Percentiles rank a stretch among this genome's conserved stretches.
These are phyloP conservation scores for Chirona hameri DNA, from an alignment of 2,888 invertebrate genomes.

Conservation along the genomic window DNA sequence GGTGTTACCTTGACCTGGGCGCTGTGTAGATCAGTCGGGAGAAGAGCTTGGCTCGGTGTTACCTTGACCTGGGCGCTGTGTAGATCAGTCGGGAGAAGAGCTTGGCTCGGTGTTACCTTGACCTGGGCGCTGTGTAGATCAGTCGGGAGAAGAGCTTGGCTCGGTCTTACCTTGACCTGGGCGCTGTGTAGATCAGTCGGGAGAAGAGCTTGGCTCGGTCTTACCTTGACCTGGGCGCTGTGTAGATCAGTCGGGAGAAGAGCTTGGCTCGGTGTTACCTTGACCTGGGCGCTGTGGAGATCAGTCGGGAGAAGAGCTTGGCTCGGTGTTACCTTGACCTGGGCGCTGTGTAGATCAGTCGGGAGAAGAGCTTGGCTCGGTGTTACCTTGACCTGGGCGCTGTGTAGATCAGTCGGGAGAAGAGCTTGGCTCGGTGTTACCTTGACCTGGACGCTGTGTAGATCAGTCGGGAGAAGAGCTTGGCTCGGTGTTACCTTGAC, in stretches of 20 bases:
- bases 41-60: constrained; percentile 2
- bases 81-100: constrained; percentile 96
- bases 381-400: constrained; percentile 65
- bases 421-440: constrained; percentile 32
- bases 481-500: constrained; percentile 43
- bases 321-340: constrained; percentile 51
- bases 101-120: constrained; percentile 35
- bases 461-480: no score
- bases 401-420: constrained; percentile 98
- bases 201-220: background rate
- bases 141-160: no score
- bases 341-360: constrained; percentile 96
- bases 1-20: constrained; percentile 61
- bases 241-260: constrained; percentile 99
- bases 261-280: constrained; percentile 34
- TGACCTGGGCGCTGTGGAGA: constrained; percentile 88
- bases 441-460: constrained; percentile 86
- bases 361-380: no score
- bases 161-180: constrained; percentile 55
- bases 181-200: constrained; percentile 98
- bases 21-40: constrained; percentile 97
- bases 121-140: constrained; percentile 96
- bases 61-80: constrained; percentile 80
- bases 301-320: no score
- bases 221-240: constrained; percentile 70